Evolutionary conservation across 2,113 vertebrate species (phyloP).

Genomic region (Protobothrops flavoviridis): DNA sequence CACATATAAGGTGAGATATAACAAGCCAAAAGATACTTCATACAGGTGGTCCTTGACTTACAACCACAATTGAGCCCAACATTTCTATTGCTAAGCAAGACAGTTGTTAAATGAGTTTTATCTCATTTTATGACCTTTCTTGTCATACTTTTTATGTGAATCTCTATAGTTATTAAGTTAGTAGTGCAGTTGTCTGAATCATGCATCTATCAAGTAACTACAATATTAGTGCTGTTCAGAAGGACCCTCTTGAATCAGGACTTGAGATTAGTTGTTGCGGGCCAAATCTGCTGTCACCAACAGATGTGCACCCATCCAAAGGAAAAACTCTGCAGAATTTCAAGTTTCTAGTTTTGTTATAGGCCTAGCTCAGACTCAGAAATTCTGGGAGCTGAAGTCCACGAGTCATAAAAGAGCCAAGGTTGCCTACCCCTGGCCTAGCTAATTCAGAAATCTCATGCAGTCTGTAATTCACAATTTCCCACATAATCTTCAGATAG

Average conservation of each 20-base stretch:
- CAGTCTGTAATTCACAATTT: neutral
- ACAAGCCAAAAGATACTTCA: neutral
- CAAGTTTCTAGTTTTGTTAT: neutral
- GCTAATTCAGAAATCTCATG: neutral
- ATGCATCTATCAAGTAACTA: neutral
- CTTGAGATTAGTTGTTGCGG: neutral
- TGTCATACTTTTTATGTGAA: neutral
- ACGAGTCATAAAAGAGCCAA: too few species aligned
- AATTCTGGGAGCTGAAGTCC: too few species aligned
- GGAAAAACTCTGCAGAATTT: neutral
- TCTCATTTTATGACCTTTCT: neutral
- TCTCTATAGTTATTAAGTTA: neutral
- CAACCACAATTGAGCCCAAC: neutral
- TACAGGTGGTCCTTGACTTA: neutral
- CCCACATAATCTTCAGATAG: neutral
- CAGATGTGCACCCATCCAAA: neutral
- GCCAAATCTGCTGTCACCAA: neutral
- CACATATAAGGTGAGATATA: neutral
- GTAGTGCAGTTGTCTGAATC: neutral
- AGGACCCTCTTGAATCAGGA: neutral
- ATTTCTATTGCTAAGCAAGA: neutral
- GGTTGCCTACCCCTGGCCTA: too few species aligned
- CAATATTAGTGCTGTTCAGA: neutral
- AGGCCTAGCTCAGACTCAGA: neutral
- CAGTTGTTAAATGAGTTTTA: neutral